Conservation (phyloP, 2,113 vertebrate species). For the Mormyrus lacerda region DNA sequence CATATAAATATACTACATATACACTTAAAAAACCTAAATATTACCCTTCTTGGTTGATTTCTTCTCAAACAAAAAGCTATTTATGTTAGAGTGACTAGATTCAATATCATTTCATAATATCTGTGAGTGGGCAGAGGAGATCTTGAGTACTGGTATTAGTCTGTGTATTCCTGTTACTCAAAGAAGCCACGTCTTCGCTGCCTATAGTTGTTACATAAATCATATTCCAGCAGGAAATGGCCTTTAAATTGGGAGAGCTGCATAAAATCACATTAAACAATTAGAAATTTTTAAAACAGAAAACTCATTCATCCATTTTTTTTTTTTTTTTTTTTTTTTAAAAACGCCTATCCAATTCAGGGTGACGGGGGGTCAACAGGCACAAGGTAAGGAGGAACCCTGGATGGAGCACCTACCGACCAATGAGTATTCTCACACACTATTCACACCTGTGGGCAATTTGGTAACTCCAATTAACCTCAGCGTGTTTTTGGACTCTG, state of each 20-base stretch:
- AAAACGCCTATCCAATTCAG: neutral
- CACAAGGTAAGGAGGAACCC: neutral
- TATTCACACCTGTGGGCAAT: neutral
- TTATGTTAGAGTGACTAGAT: neutral
- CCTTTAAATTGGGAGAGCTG: neutral
- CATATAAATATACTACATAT: neutral
- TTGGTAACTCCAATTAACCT: neutral
- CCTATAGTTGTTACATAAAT: neutral
- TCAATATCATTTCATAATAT: neutral
- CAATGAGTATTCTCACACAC: neutral
- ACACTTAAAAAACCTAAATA: neutral
- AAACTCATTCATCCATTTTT: neutral
- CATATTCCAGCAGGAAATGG: neutral
- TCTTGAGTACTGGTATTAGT: slow-evolving; percentile 12
- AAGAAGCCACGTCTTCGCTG: neutral
- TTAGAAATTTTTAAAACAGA: neutral
- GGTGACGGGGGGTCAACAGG: neutral
- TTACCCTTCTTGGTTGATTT: neutral
- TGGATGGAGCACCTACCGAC: neutral
- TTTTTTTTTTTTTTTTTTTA: neutral
- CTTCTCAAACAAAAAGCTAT: neutral
- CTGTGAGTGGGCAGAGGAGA: slow-evolving; percentile 21
- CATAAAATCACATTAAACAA: neutral
- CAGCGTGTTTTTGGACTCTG: neutral
- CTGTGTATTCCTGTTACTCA: neutral